Base-by-base conservation (phyloP, 2,797 vertebrate genomes). In the Danio aesculapii region DNA sequence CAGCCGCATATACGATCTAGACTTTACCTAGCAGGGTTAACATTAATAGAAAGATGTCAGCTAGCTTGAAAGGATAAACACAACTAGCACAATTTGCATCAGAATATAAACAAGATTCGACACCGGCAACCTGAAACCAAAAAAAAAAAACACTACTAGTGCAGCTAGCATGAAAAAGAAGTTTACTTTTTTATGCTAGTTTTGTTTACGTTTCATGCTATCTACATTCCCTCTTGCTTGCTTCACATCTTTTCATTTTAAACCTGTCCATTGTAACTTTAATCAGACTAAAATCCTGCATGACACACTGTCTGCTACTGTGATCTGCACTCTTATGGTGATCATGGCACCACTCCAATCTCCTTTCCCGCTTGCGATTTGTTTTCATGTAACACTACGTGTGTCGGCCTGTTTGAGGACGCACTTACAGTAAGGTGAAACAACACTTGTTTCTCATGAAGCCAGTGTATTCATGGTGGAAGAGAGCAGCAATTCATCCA, bases 341-440 rank as follows among this genome's bases (percentile, higher is more conserved):
- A 53, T 53, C 67, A 53, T 62, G 77, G 55, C 21, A 4, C 55
- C 61, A 14, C 61, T 79, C 67, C 57, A 50, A 43, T 70, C 39
- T 53, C 13, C 52, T 46, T 70, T 79, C 57, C 57, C 17, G 12
- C 55, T 69, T 49, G 46, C 43, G 66, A 19, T 70, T 79, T 8
- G 67, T 71, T 71, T 79, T 47, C 9, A 62, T 52, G 30, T 12
- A 71, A 53, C 47, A 63, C 12, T 19, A 21, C 66, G 3, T 70
- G 66, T 62, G 67, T 79, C 49, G 0, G 57, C 76, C 39, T 63
- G 67, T 69, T 50, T 4, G 2, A 30, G 67, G 67, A 21, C 0
- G 10, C 30, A 2, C 6, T 52, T 9, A 49, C 21, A 43, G 21
- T 8, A 12, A 79, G 47, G 12, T n/a, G 17, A 30, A 30, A 50